Evolutionary conservation across 2,113 vertebrate species (phyloP).

Genomic region (Alosa alosa): DNA sequence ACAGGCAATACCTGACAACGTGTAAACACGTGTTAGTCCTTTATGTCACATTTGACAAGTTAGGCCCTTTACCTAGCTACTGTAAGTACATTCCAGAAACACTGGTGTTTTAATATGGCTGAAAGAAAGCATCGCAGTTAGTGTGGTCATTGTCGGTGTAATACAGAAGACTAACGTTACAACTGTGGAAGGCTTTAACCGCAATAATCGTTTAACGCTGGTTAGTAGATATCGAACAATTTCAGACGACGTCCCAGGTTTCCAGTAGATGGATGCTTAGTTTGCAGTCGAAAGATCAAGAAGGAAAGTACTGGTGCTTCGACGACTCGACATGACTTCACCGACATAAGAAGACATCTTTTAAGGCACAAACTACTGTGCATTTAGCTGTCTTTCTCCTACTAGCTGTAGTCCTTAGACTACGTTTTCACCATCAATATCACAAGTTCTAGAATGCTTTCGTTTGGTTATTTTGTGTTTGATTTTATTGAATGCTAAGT

Average conservation of each 20-base stretch:
- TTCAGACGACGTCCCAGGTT: background rate
- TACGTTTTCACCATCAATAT: no score
- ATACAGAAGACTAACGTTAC: background rate
- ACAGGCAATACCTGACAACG: slow-evolving; percentile 2
- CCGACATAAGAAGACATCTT: background rate
- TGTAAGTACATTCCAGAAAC: background rate
- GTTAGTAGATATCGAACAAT: background rate
- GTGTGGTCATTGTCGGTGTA: background rate
- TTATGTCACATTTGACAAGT: slow-evolving; percentile 16
- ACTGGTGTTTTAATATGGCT: background rate
- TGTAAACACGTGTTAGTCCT: slow-evolving; percentile 11
- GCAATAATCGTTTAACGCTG: background rate
- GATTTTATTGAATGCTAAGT: background rate
- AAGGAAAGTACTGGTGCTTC: background rate
- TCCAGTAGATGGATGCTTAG: background rate
- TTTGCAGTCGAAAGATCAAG: background rate
- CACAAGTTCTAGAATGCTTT: background rate
- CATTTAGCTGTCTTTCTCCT: background rate
- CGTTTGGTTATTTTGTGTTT: background rate
- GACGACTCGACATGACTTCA: background rate
- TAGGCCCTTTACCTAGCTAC: background rate
- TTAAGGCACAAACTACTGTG: background rate
- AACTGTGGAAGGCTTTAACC: background rate
- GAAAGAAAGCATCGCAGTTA: background rate
- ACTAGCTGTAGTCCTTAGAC: no score